Conservation (phyloP, 2,888 invertebrate genomes). For the Eupithecia insigniata region DNA sequence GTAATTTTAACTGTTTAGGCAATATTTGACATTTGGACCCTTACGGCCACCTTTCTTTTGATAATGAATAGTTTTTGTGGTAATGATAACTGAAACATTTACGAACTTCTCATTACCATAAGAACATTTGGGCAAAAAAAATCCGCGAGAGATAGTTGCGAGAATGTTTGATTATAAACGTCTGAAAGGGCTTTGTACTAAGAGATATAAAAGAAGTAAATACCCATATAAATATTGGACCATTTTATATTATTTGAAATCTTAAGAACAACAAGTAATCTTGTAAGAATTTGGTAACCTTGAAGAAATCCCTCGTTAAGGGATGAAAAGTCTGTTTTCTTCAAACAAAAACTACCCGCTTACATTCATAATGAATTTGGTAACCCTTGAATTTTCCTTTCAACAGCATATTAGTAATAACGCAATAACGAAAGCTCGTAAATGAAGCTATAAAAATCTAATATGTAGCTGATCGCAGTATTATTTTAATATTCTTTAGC, state of each 20-base stretch:
- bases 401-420: neutral
- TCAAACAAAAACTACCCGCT: too few species aligned
- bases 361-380: too few species aligned
- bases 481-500: neutral
- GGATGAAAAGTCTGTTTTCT: too few species aligned
- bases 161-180: neutral
- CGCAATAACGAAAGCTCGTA: neutral
- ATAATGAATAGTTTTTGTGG: neutral
- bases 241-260: neutral
- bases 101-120: too few species aligned
- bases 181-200: neutral
- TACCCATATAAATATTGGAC: neutral
- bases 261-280: neutral
- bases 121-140: too few species aligned
- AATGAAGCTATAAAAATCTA: conserved; percentile 4
- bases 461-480: neutral
- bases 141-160: too few species aligned
- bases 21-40: neutral
- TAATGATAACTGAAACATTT: neutral
- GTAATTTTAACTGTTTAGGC: neutral
- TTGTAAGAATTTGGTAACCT: too few species aligned
- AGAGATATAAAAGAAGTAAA: neutral
- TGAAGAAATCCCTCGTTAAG: too few species aligned
- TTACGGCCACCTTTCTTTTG: neutral
- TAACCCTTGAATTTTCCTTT: too few species aligned